Evolutionary conservation across 2,888 invertebrate species (phyloP).

Genomic region (Bruchidius siliquastri): DNA sequence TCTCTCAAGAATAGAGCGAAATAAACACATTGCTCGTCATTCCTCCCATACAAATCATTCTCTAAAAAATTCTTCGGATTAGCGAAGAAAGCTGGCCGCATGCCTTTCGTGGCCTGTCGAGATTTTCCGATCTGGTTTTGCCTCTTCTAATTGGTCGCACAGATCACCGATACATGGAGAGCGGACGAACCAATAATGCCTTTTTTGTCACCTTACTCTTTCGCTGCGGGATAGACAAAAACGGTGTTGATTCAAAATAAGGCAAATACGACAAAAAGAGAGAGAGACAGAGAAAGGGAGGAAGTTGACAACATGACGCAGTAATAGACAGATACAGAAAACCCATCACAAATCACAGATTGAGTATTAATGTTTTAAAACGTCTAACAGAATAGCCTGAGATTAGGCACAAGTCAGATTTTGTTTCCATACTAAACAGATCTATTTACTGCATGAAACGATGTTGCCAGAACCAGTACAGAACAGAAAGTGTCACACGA

Average conservation of each 20-base stretch:
- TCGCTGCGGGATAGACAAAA: background rate
- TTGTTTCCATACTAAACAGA: no score
- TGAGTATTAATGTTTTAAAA: no score
- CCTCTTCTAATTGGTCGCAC: slow-evolving; percentile 26
- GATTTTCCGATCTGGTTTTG: slow-evolving; percentile 23
- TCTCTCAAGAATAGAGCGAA: slow-evolving; percentile 1
- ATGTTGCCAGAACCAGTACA: no score
- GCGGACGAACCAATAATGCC: slow-evolving; percentile 16
- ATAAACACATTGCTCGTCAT: slow-evolving; percentile 24
- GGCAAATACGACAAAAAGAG: background rate
- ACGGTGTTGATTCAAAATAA: background rate
- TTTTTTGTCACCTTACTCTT: slow-evolving; percentile 12
- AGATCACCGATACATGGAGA: slow-evolving; percentile 8
- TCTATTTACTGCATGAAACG: no score
- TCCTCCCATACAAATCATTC: slow-evolving; percentile 12
- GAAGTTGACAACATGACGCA: no score
- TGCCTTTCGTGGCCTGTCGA: slow-evolving; percentile 22
- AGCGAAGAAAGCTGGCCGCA: slow-evolving; percentile 12
- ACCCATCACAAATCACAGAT: no score
- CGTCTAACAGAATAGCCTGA: no score
- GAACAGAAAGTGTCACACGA: no score
- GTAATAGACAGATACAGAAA: no score
- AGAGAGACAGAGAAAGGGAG: no score
- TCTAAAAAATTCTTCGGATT: slow-evolving; percentile 10
- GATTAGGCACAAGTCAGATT: no score